phyloP scores from a whole-genome alignment of 2,113 vertebrate genomes.

The Phalacrocorax aristotelis region DNA sequence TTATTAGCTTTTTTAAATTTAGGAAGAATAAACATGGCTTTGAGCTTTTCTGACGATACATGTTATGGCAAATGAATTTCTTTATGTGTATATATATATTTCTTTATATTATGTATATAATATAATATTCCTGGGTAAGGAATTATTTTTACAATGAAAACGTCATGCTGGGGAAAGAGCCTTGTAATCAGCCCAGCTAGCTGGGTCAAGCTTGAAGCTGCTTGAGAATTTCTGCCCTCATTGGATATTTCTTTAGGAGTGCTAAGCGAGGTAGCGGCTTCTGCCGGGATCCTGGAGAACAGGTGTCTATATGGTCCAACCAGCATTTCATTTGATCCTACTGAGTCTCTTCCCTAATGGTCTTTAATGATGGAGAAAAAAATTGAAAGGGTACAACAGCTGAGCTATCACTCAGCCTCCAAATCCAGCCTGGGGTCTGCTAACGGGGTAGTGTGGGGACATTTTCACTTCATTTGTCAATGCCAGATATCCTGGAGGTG shows the following conservation, averaged over 20 bases:
- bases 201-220: neutral
- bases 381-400: neutral
- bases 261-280: neutral
- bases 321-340: neutral
- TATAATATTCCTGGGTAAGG: neutral
- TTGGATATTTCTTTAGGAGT: neutral
- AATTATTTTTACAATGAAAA: neutral
- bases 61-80: neutral
- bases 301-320: neutral
- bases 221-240: neutral
- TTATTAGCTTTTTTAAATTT: neutral
- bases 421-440: neutral
- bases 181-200: neutral
- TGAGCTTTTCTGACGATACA: slow-evolving; percentile 5
- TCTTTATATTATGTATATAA: too few species aligned
- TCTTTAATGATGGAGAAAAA: neutral
- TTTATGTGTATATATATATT: neutral
- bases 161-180: neutral
- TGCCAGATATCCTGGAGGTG: neutral
- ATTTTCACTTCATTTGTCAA: neutral
- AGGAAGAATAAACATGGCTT: neutral
- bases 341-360: neutral
- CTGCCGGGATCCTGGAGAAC: neutral
- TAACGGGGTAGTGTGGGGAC: neutral
- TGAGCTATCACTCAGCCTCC: neutral